These are phyloP conservation scores for Drosophila longiperda DNA, from an alignment of 2,888 invertebrate genomes.

Conservation along the genomic window DNA sequence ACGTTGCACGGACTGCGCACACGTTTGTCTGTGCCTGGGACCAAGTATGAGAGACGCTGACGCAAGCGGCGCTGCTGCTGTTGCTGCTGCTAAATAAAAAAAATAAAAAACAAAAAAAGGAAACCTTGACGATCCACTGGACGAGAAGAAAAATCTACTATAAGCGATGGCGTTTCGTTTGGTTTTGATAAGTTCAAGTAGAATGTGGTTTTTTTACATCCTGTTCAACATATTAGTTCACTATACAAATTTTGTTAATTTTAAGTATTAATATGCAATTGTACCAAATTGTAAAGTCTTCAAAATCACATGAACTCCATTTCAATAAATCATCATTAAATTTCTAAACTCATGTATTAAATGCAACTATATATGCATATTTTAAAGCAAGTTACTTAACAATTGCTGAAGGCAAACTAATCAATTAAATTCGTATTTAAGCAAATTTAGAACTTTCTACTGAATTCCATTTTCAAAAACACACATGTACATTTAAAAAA, in stretches of 20 bases:
- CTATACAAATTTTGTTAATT: slow-evolving; percentile 8
- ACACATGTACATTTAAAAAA: slow-evolving; percentile 24
- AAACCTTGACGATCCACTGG: not conserved
- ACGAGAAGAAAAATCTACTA: not conserved
- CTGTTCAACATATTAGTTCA: slow-evolving; percentile 4
- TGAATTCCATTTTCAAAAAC: slow-evolving; percentile 16
- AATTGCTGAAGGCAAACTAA: slow-evolving; percentile 20
- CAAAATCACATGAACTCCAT: slow-evolving; percentile 14
- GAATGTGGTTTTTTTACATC: not conserved
- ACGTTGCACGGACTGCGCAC: slow-evolving; percentile 83
- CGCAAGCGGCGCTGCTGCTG: slow-evolving; percentile 59
- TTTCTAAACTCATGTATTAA: slow-evolving; percentile 17
- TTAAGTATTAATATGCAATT: slow-evolving; percentile 24
- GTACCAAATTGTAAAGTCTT: slow-evolving; percentile 22
- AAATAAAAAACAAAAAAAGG: not conserved
- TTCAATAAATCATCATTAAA: slow-evolving; percentile 23
- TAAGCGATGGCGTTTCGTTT: slow-evolving; percentile 19
- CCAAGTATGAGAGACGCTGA: slow-evolving; percentile 85
- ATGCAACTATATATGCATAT: slow-evolving; percentile 13
- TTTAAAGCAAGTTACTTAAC: slow-evolving; percentile 62
- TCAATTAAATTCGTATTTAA: slow-evolving; percentile 28
- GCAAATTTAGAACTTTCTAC: slow-evolving; percentile 17
- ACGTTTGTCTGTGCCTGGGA: slow-evolving; percentile 85
- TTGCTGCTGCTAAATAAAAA: slow-evolving; percentile 55
- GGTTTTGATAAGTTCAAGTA: slow-evolving; percentile 22